Conservation (phyloP, 2,888 invertebrate species). For the Xestia ashworthii region DNA sequence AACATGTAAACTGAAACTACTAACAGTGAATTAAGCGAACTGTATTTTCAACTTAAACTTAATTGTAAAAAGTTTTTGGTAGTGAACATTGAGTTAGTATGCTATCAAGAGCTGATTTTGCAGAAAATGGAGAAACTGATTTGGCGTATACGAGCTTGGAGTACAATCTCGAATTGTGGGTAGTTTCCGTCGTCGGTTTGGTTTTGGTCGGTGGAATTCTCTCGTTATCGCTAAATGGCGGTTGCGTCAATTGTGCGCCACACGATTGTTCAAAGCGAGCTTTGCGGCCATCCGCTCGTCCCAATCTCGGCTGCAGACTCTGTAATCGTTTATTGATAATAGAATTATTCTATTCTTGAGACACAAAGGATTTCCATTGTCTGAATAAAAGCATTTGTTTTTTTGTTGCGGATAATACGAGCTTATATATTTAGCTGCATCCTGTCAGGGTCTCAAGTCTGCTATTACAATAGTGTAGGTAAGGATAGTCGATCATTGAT, state of each 20-base stretch:
- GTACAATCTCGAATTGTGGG: constrained; percentile 8
- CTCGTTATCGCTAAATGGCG: constrained; percentile 15
- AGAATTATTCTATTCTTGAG: constrained; percentile 5
- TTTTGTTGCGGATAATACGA: neutral
- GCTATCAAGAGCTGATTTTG: constrained; percentile 1
- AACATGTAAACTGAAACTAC: constrained; percentile 2
- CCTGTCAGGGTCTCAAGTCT: too few species aligned
- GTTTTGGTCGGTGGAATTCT: too few species aligned
- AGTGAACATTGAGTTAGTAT: constrained; percentile 2
- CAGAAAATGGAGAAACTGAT: neutral
- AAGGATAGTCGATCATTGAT: too few species aligned
- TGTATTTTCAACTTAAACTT: constrained; percentile 6
- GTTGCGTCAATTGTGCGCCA: constrained; percentile 9
- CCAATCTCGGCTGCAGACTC: constrained; percentile 31
- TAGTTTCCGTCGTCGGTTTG: neutral
- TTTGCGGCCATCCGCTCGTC: neutral
- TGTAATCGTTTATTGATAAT: constrained; percentile 10
- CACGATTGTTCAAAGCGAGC: constrained; percentile 26
- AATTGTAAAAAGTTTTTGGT: constrained; percentile 17
- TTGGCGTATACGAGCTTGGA: neutral
- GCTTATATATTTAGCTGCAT: neutral
- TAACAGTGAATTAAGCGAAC: neutral
- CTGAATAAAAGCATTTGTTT: neutral
- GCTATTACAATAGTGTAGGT: too few species aligned
- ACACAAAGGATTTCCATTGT: constrained; percentile 11